Evolutionary conservation across 2,797 vertebrate species (phyloP), one percentile per base, ranked within the genome.

Genomic region (Rhinophrynus dorsalis): DNA sequence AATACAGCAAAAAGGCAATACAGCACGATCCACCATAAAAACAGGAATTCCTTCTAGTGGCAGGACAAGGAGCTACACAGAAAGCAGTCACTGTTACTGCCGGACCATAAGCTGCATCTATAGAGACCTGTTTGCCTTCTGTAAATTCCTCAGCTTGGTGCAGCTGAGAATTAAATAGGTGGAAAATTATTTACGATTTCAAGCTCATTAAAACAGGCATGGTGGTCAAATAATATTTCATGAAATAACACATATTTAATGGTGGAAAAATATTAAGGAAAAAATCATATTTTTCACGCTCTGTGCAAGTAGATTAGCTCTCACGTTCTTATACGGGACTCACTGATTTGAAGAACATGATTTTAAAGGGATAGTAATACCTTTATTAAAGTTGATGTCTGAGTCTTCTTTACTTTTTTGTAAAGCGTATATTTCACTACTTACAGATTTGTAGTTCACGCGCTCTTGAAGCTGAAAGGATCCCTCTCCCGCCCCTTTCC

Each of bases 11-110:
- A 24, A 2, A 1, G 3, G 8, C 24, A 15, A 35, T 20, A n/a
- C 17, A 35, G 56, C 67, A 69, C 67, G 67, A 69, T 61, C 67
- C 3, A 2, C 33, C 67, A 45, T 54, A 60, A 60, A n/a, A 40
- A 69, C 21, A n/a, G 50, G 50, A 29, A 29, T 52, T 13, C 50
- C 5, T 52, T 21, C 26, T 7, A 13, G 2, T 52, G 50, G 6
- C 12, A 8, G n/a, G 5, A 30, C 27, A 7, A 2, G 20, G 44
- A 20, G 17, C 13, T 27, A 23, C 10, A 50, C 27, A 27, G 24
- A n/a, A 27, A 10, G 2, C 12, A 29, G 3, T 1, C 26, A n/a
- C n/a, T n/a, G n/a, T n/a, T n/a, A n/a, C n/a, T n/a, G n/a, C n/a
- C n/a, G n/a, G n/a, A n/a, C n/a, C n/a, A n/a, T n/a, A n/a, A n/a